phyloP scores from a whole-genome alignment of 2,113 vertebrate genomes.

The Mionectes macconnelli region DNA sequence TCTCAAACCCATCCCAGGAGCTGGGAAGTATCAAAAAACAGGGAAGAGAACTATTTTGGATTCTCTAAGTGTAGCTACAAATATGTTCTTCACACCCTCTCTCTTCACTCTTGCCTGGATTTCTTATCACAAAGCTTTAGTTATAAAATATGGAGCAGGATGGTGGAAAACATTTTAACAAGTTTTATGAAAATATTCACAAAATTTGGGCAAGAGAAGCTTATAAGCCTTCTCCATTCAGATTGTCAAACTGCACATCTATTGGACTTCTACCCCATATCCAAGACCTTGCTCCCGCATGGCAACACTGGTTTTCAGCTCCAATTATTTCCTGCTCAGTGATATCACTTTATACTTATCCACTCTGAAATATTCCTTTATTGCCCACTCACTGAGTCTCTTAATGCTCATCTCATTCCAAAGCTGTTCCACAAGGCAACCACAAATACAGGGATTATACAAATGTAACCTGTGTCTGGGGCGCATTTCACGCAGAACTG shows the following conservation, averaged over 20 bases:
- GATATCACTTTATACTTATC: background rate
- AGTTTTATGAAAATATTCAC: background rate
- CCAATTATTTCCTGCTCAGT: background rate
- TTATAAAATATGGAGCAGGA: background rate
- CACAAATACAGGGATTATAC: background rate
- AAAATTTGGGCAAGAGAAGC: background rate
- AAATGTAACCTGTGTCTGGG: background rate
- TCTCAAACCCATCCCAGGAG: background rate
- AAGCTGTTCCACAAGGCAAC: background rate
- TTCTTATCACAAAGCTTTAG: background rate
- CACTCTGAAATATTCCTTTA: background rate
- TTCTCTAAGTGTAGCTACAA: background rate
- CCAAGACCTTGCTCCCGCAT: background rate
- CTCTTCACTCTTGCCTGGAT: background rate
- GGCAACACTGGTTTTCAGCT: background rate
- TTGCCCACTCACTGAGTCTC: background rate
- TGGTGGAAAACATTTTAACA: background rate
- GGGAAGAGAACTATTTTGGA: background rate
- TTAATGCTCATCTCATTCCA: background rate
- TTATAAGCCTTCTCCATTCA: background rate
- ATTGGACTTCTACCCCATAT: background rate
- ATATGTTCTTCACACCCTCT: background rate
- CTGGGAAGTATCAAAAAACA: background rate
- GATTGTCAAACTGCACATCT: background rate
- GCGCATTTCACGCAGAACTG: background rate